These are phyloP conservation scores for Argopecten irradians DNA, from an alignment of 1,140 invertebrate genomes.

Conservation along the genomic window DNA sequence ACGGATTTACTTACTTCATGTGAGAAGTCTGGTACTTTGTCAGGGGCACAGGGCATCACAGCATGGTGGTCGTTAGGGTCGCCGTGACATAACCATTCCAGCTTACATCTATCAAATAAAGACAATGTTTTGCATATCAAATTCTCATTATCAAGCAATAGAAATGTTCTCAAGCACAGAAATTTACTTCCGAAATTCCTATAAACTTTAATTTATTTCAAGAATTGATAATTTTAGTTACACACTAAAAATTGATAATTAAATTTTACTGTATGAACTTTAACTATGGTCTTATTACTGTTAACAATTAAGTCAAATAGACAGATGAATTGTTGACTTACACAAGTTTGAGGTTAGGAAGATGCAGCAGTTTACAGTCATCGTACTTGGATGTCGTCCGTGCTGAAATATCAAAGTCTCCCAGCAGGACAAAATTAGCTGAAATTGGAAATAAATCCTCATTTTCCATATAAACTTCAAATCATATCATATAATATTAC, in stretches of 20 bases:
- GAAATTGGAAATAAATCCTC: no score
- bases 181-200: background rate
- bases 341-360: constrained; percentile 89
- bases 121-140: background rate
- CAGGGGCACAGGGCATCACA: constrained; percentile 97
- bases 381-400: constrained; percentile 99
- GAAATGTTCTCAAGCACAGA: background rate
- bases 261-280: background rate
- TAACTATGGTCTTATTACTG: no score
- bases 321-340: no score
- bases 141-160: background rate
- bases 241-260: background rate
- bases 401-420: constrained; percentile 91
- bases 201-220: background rate
- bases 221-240: background rate
- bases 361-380: constrained; percentile 93
- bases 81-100: constrained; percentile 94
- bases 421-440: constrained; percentile 91
- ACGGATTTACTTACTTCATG: constrained; percentile 76
- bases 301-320: no score
- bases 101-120: constrained; percentile 81
- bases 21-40: constrained; percentile 97
- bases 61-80: constrained; percentile 97
- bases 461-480: no score
- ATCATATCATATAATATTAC: no score